These are phyloP conservation scores for Myotis pilosus DNA, from an alignment of 2,797 vertebrate genomes.

Conservation along the genomic window DNA sequence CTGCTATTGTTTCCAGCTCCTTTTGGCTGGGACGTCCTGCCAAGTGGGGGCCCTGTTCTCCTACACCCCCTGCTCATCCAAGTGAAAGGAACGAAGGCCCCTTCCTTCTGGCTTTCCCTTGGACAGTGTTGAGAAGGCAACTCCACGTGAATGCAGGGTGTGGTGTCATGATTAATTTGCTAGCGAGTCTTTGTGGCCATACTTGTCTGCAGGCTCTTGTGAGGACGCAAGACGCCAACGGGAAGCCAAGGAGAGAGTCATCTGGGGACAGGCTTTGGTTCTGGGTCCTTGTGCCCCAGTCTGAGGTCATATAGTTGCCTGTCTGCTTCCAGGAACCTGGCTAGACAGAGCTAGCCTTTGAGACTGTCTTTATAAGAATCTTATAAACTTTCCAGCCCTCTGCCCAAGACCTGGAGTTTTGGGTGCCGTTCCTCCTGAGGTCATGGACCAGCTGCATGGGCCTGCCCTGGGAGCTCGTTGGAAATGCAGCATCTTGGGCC, in stretches of 20 bases:
- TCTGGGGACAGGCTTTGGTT: slow-evolving; percentile 33
- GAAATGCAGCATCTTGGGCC: background rate
- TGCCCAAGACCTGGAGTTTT: background rate
- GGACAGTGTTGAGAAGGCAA: background rate
- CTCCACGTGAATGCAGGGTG: background rate
- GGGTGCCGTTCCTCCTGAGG: background rate
- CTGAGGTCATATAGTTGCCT: slow-evolving; percentile 32
- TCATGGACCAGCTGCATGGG: background rate
- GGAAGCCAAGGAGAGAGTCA: slow-evolving; percentile 48
- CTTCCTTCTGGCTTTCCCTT: slow-evolving; percentile 12
- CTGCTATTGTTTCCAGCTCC: background rate
- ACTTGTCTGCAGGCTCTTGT: slow-evolving; percentile 17
- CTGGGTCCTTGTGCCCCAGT: background rate
- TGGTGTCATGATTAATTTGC: slow-evolving; percentile 3
- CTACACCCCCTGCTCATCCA: background rate
- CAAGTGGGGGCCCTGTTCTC: background rate
- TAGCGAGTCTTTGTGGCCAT: slow-evolving; percentile 12
- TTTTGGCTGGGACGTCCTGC: slow-evolving; percentile 43
- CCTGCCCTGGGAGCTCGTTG: background rate
- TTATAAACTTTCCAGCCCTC: background rate
- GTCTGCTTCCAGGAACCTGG: slow-evolving; percentile 17
- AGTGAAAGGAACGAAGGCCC: slow-evolving; percentile 25
- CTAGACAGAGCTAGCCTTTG: background rate
- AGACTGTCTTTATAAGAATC: slow-evolving; percentile 7
- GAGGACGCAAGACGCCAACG: background rate